Evolutionary conservation across 2,797 vertebrate species (phyloP).

Genomic region (Adelosebastes latens): DNA sequence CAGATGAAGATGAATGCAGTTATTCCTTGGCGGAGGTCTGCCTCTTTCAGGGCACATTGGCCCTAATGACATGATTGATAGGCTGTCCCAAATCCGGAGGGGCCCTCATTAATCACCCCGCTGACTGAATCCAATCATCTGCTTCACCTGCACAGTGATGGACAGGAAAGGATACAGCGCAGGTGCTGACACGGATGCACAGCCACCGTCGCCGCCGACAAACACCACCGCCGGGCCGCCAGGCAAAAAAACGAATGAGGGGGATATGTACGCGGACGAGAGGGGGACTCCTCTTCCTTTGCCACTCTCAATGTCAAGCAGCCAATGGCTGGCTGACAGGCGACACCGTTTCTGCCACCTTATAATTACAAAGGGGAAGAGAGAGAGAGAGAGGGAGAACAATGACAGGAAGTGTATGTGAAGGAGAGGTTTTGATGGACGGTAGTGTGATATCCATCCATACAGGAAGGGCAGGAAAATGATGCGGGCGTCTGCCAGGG

Average conservation of each 20-base stretch:
- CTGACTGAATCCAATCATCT: conserved; percentile 99
- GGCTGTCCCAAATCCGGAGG: conserved; percentile 98
- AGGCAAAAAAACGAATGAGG: conserved; percentile 64
- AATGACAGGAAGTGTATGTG: conserved; percentile 82
- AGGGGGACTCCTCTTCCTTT: conserved; percentile 73
- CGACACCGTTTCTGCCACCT: conserved; percentile 81
- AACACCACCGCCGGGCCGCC: conserved; percentile 64
- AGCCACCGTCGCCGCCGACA: conserved; percentile 72
- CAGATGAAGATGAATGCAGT: conserved; percentile 99
- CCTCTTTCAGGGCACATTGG: conserved; percentile 99
- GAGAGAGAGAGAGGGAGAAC: conserved; percentile 66
- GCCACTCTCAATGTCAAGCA: conserved; percentile 90
- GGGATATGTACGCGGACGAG: conserved; percentile 62
- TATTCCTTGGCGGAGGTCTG: conserved; percentile 99
- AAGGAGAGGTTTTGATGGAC: conserved; percentile 78
- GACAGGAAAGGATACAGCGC: conserved; percentile 96
- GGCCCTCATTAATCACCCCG: conserved; percentile 99
- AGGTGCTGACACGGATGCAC: conserved; percentile 91
- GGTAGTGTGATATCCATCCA: conserved; percentile 72
- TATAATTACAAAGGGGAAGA: conserved; percentile 81
- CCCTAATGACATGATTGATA: conserved; percentile 99
- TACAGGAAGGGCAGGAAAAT: conserved; percentile 76
- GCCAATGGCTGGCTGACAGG: conserved; percentile 86
- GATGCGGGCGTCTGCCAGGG: conserved; percentile 57
- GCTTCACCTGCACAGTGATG: conserved; percentile 99